Base-by-base conservation (phyloP, 2,797 vertebrate species). In the Adelosebastes latens region DNA sequence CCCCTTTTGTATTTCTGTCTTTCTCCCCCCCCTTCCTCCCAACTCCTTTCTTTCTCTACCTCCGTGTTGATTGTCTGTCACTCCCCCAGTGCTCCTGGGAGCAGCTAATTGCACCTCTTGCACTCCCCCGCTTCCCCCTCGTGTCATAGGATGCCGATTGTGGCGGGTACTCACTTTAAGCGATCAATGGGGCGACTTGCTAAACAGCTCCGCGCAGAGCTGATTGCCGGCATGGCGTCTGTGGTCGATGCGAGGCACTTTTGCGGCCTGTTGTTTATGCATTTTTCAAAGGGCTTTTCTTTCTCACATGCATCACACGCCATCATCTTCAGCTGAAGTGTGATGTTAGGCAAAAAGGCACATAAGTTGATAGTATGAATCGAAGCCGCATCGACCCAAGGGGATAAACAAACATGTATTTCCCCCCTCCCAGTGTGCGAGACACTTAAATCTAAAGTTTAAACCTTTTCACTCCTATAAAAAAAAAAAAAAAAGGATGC, bases 31-130 rank as follows among this genome's bases (percentile, higher is more conserved):
- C 36, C 53, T 34, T 46, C 80, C 13, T 62, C 79, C 56, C 34
- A 52, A 32, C 31, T 63, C 64, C 61, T 61, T 65, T 53, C 64
- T 24, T 34, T 49, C 56, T 60, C 66, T 49, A 80, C 64, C 62
- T 82, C 69, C 39, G 36, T 83, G 87, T 87, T 92, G 93, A 94
- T 93, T 75, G 88, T 91, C 88, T 94, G 95, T 96, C 95, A 95
- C 87, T 95, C 89, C 83, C 69, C 8, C 39, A 1, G 75, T 80
- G 91, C 94, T 93, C 94, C 72, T 88, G 90, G 95, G 95, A 95
- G 78, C 64, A 77, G 86, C 88, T 96, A 96, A 96, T 96, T 96
- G 95, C 95, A 92, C 88, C 91, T 93, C 90, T 93, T 92, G 93
- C 94, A 93, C 94, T 94, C 82, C 82, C 81, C 81, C 39, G 22